Conservation (phyloP, 2,113 vertebrate species). For the Microtus montanus region DNA sequence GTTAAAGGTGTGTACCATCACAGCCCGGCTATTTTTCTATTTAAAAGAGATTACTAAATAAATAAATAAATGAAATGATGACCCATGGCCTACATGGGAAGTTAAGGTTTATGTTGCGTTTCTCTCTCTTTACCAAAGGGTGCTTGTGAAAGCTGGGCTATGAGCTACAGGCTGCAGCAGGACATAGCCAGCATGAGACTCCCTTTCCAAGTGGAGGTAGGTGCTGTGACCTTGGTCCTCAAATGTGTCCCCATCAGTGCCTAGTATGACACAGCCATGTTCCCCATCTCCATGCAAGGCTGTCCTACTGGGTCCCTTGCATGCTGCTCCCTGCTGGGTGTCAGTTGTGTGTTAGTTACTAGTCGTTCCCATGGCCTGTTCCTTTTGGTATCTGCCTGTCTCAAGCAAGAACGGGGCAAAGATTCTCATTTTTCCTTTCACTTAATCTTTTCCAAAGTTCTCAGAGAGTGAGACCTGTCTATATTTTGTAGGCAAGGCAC, state of each 20-base stretch:
- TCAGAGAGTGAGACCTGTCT: neutral
- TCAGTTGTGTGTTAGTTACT: neutral
- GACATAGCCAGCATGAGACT: no score
- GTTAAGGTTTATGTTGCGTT: neutral
- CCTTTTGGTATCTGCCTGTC: neutral
- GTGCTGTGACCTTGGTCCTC: neutral
- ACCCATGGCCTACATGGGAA: neutral
- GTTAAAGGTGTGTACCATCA: neutral
- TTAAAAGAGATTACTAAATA: neutral
- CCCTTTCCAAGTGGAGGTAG: neutral
- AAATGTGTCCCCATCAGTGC: no score
- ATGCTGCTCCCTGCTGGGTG: no score
- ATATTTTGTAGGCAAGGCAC: neutral
- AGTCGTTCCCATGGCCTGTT: neutral
- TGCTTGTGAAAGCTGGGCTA: no score
- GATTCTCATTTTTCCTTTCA: neutral
- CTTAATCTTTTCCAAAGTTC: neutral
- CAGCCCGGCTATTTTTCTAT: neutral
- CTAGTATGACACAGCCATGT: rapidly evolving
- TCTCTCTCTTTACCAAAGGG: neutral
- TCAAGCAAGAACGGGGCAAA: neutral
- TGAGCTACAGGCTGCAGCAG: neutral
- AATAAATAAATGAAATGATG: neutral
- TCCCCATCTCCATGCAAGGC: neutral
- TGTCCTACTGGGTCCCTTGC: neutral